A percentile compares a stretch with the other conserved stretches of the same genome.
Evolutionary conservation across 2,888 invertebrate species (phyloP).

Genomic region (Brachyptera putata): DNA sequence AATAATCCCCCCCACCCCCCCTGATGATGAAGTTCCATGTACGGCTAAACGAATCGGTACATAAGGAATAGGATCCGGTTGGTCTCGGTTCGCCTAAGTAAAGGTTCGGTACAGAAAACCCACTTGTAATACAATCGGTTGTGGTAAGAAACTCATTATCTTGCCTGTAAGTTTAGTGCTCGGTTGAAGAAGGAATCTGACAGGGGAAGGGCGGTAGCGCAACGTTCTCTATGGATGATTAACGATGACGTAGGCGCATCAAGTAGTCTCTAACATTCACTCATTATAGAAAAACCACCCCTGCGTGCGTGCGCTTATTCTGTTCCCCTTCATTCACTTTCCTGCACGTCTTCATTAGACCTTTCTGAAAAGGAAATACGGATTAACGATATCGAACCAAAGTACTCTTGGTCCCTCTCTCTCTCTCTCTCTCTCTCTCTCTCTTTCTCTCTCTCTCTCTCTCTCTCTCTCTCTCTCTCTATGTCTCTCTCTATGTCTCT

Average conservation of each 20-base stretch:
- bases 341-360: constrained; percentile 18
- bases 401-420: no score
- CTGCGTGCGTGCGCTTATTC: background rate
- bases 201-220: constrained; percentile 7
- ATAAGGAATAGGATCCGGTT: constrained; percentile 6
- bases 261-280: constrained; percentile 14
- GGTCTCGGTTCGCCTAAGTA: background rate
- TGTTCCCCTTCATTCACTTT: constrained; percentile 19
- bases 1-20: no score
- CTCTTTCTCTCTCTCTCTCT: no score
- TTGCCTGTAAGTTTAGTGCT: background rate
- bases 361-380: background rate
- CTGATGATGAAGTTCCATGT: background rate
- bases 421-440: no score
- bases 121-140: constrained; percentile 11
- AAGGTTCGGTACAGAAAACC: background rate
- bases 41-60: background rate
- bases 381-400: constrained; percentile 16
- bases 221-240: constrained; percentile 12
- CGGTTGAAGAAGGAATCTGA: constrained; percentile 3
- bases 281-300: background rate
- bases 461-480: no score
- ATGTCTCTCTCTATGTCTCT: no score
- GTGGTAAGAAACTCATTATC: constrained; percentile 21
- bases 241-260: constrained; percentile 13